Evolutionary conservation across 1,140 invertebrate species (phyloP).

Genomic region (Pseudomyrmex flavicornis): DNA sequence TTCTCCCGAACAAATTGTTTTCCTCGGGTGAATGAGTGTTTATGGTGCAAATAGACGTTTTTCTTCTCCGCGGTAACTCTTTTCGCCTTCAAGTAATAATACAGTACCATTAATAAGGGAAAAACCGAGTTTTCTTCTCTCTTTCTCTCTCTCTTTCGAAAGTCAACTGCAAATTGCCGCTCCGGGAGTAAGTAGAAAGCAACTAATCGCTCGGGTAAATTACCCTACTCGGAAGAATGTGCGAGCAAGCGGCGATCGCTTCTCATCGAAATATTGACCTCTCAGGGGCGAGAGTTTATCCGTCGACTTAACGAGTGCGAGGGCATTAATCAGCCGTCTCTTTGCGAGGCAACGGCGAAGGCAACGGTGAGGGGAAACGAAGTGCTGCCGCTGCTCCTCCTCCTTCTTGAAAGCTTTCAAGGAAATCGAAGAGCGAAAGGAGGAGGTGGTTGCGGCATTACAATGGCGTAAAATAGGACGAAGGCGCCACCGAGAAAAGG

Average conservation of each 20-base stretch:
- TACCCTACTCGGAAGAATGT: constrained; percentile 11
- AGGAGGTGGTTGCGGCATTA: constrained; percentile 6
- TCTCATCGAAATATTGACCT: constrained; percentile 26
- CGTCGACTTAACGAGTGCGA: constrained; percentile 10
- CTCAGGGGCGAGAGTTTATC: constrained; percentile 31
- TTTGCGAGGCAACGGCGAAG: background rate
- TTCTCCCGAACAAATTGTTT: background rate
- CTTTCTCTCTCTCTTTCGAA: no score
- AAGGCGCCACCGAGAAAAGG: background rate
- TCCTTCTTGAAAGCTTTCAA: constrained; percentile 48
- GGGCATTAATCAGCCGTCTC: constrained; percentile 38
- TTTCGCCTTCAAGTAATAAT: background rate
- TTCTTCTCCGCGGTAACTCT: background rate
- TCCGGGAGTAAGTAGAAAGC: no score
- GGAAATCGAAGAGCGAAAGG: constrained; percentile 14
- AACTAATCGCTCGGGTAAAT: constrained; percentile 23
- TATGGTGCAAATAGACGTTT: background rate
- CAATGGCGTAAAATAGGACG: constrained; percentile 24
- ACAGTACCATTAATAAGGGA: constrained; percentile 9
- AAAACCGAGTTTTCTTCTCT: background rate
- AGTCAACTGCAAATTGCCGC: no score
- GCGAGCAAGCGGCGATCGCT: background rate
- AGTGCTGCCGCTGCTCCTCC: background rate
- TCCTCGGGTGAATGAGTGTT: background rate
- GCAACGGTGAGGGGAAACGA: background rate